Conservation (phyloP, 2,888 invertebrate genomes). For the Dolichopus griseipennis region DNA sequence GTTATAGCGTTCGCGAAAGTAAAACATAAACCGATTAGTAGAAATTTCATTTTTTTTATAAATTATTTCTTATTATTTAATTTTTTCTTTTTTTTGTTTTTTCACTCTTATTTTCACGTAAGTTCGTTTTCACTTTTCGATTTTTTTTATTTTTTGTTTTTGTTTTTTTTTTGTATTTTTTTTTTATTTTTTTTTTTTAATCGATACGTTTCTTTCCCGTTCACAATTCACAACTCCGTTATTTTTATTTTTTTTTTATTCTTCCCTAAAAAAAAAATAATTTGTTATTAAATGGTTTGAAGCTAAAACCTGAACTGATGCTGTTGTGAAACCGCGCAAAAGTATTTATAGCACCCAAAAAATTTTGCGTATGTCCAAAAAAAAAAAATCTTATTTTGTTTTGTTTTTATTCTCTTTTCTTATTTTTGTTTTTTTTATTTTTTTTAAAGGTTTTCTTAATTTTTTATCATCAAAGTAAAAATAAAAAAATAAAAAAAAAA, state of each 20-base stretch:
- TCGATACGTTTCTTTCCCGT: not conserved
- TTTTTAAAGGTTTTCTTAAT: not conserved
- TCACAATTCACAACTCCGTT: not conserved
- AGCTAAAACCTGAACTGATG: slow-evolving; percentile 13
- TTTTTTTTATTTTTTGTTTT: slow-evolving; percentile 18
- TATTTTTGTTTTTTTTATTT: not conserved
- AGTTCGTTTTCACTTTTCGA: slow-evolving; percentile 19
- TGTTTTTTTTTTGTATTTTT: not conserved
- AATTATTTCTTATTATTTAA: slow-evolving; percentile 1
- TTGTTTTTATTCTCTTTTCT: no score
- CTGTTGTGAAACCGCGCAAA: slow-evolving; percentile 15
- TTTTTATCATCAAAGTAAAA: not conserved
- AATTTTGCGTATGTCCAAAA: slow-evolving; percentile 6
- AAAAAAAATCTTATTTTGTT: no score
- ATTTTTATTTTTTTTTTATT: slow-evolving; percentile 1
- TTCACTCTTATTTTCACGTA: slow-evolving; percentile 15
- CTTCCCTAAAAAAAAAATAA: not conserved
- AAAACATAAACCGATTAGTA: slow-evolving; percentile 4
- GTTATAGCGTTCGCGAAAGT: not conserved
- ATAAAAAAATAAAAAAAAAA: not conserved
- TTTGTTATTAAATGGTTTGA: not conserved
- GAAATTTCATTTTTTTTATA: not conserved
- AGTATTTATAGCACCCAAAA: slow-evolving; percentile 17
- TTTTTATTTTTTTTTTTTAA: not conserved
- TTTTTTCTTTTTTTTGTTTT: slow-evolving; percentile 16